Base-by-base conservation (phyloP, 2,888 invertebrate genomes). In the Eupithecia abbreviata region DNA sequence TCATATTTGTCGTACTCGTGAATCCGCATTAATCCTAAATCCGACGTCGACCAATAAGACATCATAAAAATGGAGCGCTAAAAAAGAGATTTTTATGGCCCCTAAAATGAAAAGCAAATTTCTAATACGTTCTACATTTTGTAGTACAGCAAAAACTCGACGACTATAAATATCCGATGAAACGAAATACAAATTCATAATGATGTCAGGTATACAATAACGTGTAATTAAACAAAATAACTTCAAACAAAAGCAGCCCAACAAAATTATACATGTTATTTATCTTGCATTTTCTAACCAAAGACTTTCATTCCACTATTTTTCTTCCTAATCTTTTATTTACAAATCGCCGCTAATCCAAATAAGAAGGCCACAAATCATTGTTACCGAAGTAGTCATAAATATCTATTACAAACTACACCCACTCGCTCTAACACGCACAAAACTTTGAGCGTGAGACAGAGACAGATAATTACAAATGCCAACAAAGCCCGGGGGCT, bases 341-440 rank as follows among this genome's bases (percentile, higher is more conserved):
- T 68, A 68, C 69, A 47, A 67, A 55, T 73, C 66, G 18, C 43
- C 65, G 42, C 72, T 74, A 76, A 76, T 76, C 51, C 47, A 75
- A 42, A 74, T 74, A 74, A 76, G 78, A 74, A 70, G 41, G 66
- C 72, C 41, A 70, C 72, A 78, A 73, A 77, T 82, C 80, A 76
- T 79, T 80, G 77, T 82, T 81, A 82, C 51, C 75, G 73, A 62
- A 73, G 78, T 49, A 51, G 18, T 72, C 81, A 75, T 79, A 81
- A 79, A 81, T 82, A 77, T 79, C 77, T 79, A 79, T 82, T 82
- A 80, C 73, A 43, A 78, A 72, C 72, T 71, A 65, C 72, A 62
- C 42, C 72, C 3, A 10, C 67, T 49, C 69, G 13, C 30, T 69
- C 69, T 69, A 69, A 69, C 69, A 30, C 45, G 47, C 0, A 18